phyloP scores from a whole-genome alignment of 2,113 vertebrate genomes.

The Leptocoma aspasia region DNA sequence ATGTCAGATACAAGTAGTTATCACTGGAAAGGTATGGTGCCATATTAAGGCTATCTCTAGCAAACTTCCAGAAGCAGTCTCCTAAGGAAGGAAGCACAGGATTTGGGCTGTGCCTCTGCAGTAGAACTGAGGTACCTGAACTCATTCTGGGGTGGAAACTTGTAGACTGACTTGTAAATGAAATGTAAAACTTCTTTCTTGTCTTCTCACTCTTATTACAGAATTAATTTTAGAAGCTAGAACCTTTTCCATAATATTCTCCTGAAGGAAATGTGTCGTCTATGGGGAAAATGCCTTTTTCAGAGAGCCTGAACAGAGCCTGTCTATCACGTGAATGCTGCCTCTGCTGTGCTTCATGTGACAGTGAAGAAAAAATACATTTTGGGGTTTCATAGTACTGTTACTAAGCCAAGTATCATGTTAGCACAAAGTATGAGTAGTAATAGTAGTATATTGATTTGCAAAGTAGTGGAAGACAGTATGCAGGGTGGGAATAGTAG shows the following conservation, averaged over 20 bases:
- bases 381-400: not conserved
- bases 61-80: not conserved
- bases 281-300: not conserved
- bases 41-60: not conserved
- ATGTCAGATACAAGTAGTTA: not conserved
- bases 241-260: not conserved
- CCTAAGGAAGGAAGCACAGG: not conserved
- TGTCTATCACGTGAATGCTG: not conserved
- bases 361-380: not conserved
- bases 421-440: not conserved
- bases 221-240: not conserved
- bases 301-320: not conserved
- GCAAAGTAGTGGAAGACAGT: not conserved
- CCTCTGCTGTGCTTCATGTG: not conserved
- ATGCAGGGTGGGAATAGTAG: not conserved
- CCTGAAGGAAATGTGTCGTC: not conserved
- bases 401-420: not conserved
- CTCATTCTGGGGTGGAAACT: not conserved
- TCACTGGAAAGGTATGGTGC: not conserved
- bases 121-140: not conserved
- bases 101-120: fast-evolving
- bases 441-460: not conserved
- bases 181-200: not conserved
- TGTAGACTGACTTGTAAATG: not conserved
- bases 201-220: not conserved